phyloP scores from a whole-genome alignment of 2,888 invertebrate genomes.

The Dasypogon diadema region DNA sequence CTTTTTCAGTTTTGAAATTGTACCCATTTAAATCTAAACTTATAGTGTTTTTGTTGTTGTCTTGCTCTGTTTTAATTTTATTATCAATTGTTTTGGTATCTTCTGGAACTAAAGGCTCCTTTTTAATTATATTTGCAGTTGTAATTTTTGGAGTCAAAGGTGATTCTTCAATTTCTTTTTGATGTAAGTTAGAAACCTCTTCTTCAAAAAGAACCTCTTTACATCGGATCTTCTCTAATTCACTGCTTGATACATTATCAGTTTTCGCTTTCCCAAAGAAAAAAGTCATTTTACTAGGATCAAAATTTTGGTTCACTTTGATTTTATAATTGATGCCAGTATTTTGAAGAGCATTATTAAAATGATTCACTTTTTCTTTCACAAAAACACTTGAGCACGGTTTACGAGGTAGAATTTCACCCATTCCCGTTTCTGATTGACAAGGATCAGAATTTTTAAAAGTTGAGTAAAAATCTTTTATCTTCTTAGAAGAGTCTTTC shows the following conservation, averaged over 20 bases:
- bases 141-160: not conserved
- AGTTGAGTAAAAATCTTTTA: no score
- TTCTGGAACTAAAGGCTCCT: not conserved
- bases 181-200: not conserved
- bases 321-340: not conserved
- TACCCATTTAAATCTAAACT: not conserved
- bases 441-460: no score
- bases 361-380: constrained; percentile 1
- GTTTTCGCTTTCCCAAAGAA: not conserved
- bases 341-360: no score
- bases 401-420: no score
- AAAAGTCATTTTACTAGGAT: not conserved
- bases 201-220: no score
- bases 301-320: not conserved
- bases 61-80: no score
- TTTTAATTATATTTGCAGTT: no score
- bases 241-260: no score
- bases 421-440: no score
- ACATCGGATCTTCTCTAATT: no score
- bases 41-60: not conserved
- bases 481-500: no score
- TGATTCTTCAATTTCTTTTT: not conserved
- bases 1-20: not conserved
- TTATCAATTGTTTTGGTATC: not conserved
- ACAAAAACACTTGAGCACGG: not conserved